Conservation (phyloP, 2,797 vertebrate genomes). For the Helostoma temminkii region DNA sequence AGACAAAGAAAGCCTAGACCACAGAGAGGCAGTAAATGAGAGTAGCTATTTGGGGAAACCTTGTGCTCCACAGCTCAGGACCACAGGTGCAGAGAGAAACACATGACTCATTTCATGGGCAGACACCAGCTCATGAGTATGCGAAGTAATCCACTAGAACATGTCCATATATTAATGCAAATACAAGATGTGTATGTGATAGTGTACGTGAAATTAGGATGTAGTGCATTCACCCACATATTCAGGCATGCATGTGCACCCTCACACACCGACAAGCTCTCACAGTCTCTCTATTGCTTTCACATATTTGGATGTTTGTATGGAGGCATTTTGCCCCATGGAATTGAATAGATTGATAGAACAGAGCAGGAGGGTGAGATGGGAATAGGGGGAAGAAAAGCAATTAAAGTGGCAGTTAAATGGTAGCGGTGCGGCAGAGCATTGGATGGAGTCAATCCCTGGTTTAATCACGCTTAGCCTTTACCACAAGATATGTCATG, state of each 20-base stretch:
- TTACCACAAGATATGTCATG: conserved; percentile 46
- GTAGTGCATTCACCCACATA: conserved; percentile 4
- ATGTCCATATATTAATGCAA: conserved; percentile 6
- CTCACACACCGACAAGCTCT: conserved; percentile 3
- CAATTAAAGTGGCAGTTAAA: conserved; percentile 78
- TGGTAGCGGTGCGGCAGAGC: conserved; percentile 63
- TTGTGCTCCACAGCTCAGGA: conserved; percentile 55
- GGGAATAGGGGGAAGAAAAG: conserved; percentile 76
- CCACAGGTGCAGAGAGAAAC: conserved; percentile 57
- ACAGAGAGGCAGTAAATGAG: conserved; percentile 74
- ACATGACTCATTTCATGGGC: conserved; percentile 61
- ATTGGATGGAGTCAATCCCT: conserved; percentile 62
- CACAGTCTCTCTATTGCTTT: conserved; percentile 18
- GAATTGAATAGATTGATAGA: conserved; percentile 75
- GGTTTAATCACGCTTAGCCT: conserved; percentile 71
- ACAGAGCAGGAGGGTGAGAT: conserved; percentile 49
- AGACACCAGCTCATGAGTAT: conserved; percentile 56
- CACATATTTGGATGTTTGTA: conserved; percentile 74
- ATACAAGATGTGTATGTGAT: conserved; percentile 1
- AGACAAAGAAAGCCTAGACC: conserved; percentile 71
- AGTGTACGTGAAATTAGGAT: conserved; percentile 10
- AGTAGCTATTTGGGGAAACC: conserved; percentile 73
- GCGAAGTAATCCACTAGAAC: conserved; percentile 32
- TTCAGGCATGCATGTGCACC: conserved; percentile 17
- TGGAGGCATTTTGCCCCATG: conserved; percentile 51